phyloP scores from a whole-genome alignment of 2,888 invertebrate species.

The Hartigia nigra region DNA sequence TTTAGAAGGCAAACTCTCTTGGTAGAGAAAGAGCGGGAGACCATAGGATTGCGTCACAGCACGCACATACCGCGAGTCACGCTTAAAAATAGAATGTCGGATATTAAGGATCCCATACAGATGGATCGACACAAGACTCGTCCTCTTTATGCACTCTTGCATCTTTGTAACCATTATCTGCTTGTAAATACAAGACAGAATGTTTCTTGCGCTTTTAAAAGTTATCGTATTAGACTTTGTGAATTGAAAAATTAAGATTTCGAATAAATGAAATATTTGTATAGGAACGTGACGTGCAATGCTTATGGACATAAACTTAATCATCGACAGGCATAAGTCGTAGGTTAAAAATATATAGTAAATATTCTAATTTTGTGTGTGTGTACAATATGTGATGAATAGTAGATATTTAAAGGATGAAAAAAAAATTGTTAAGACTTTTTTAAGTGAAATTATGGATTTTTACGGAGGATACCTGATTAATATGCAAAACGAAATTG shows the following conservation, averaged over 20 bases:
- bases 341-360: neutral
- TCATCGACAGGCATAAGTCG: neutral
- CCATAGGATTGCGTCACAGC: conserved; percentile 60
- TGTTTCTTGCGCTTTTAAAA: neutral
- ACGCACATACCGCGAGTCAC: conserved; percentile 58
- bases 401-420: neutral
- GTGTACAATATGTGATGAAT: neutral
- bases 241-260: neutral
- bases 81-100: conserved; percentile 62
- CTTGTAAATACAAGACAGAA: neutral
- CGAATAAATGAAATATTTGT: neutral
- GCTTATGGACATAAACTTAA: neutral
- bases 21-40: conserved; percentile 49
- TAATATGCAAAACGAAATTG: conserved; percentile 20
- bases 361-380: neutral
- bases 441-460: neutral
- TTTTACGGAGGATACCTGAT: neutral
- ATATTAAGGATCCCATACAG: conserved; percentile 53
- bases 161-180: neutral
- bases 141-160: neutral
- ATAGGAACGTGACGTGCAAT: neutral
- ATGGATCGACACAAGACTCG: neutral
- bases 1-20: neutral
- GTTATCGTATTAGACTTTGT: neutral
- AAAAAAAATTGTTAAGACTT: neutral